phyloP scores from a whole-genome alignment of 1,140 invertebrate species.

The Centruroides sculpturatus region DNA sequence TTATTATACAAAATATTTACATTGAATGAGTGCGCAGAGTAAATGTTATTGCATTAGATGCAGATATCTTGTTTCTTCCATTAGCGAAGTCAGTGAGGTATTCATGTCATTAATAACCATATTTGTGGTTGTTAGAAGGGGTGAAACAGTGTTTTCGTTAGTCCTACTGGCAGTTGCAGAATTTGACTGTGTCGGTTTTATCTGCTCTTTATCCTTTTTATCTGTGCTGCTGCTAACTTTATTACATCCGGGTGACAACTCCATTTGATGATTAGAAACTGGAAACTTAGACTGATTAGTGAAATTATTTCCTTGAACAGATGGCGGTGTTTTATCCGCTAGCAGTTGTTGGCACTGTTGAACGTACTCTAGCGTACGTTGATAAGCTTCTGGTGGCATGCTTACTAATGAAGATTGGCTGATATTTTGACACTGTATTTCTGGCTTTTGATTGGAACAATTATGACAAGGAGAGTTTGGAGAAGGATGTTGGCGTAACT shows the following conservation, averaged over 20 bases:
- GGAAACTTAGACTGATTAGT: too few relatives aligned
- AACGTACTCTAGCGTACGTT: constrained; percentile 75
- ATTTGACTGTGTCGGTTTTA: too few relatives aligned
- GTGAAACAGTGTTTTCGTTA: constrained; percentile 3
- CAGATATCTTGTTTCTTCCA: constrained; percentile 82
- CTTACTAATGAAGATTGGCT: constrained; percentile 20
- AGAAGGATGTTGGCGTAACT: too few relatives aligned
- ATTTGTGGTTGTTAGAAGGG: constrained; percentile 53
- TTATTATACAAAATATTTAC: too few relatives aligned
- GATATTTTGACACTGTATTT: constrained; percentile 16
- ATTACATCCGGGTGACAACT: constrained; percentile 27
- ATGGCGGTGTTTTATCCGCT: constrained; percentile 20
- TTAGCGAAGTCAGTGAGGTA: constrained; percentile 70
- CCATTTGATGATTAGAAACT: too few relatives aligned
- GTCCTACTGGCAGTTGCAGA: background rate
- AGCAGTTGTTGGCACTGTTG: constrained; percentile 44
- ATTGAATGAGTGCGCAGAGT: too few relatives aligned
- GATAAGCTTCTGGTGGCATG: constrained; percentile 70
- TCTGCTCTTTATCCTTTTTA: background rate
- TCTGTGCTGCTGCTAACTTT: constrained; percentile 33
- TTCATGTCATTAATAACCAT: constrained; percentile 94
- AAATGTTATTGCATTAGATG: constrained; percentile 57
- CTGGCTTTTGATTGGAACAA: constrained; percentile 9
- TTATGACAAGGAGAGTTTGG: constrained; percentile 1
- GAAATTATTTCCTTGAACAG: too few relatives aligned